Base-by-base conservation (phyloP, 2,113 vertebrate genomes). In the Steatornis caripensis region DNA sequence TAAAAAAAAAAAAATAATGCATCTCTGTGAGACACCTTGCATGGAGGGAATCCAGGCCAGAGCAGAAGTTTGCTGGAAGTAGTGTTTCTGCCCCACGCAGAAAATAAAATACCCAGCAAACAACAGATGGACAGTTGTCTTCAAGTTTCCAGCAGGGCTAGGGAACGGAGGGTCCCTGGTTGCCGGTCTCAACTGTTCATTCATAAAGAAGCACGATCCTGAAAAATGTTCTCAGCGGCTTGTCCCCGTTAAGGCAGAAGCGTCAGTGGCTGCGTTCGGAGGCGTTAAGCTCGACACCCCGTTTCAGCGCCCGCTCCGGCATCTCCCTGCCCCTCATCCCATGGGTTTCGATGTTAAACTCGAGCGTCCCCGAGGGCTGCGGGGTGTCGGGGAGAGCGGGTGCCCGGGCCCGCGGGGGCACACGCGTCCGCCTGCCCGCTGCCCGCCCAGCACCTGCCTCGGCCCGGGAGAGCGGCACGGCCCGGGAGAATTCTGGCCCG, bases 91-190 rank as follows among this genome's bases (percentile, higher is more conserved):
- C 53, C 41, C 39, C 32, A 12, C 0, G 2, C 75, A 53, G 53
- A 5, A 46, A 69, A 74, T 87, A 37, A 57, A 29, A 75, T 21
- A 10, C 26, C 60, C 76, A 64, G 49, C n/a, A 27, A 81, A 93
- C 23, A 85, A 97, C 95, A 97, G 95, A 95, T 45, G 7, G 18
- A 94, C 88, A 74, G 46, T 92, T 92, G 76, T 93, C 94, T 84
- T 94, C 69, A 14, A 77, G 60, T 81, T 97, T 92, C 71, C 66
- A 84, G 94, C 8, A 21, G 76, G 93, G 92, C 76, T 82, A 95
- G 90, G 78, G 79, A 57, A 84, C 54, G 66, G 68, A 41, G 90
- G n/a, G 83, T 91, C 84, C 71, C 75, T 48, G 87, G 17, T 88
- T 74, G 90, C 72, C 10, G 53, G 82, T 93, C 39, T 32, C 95